phyloP scores from a whole-genome alignment of 2,888 invertebrate species.

The Epinotia brunnichana region DNA sequence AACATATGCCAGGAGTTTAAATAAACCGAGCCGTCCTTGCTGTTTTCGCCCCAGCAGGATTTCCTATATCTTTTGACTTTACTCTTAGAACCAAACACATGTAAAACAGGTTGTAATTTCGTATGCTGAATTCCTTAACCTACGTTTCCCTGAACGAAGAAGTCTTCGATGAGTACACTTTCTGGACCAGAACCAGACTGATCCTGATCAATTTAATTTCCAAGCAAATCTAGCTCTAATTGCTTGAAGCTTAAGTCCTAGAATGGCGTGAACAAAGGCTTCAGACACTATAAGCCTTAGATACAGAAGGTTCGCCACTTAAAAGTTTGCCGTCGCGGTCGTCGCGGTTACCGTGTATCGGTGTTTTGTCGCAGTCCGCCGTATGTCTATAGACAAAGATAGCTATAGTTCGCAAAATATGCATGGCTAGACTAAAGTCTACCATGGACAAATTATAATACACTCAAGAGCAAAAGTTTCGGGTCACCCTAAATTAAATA shows the following conservation, averaged over 20 bases:
- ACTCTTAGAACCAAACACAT: no score
- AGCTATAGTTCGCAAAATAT: not conserved
- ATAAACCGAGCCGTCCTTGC: not conserved
- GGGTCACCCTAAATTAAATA: no score
- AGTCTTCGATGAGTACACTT: not conserved
- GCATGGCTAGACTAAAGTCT: not conserved
- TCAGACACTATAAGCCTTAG: not conserved
- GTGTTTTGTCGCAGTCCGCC: conserved; percentile 13
- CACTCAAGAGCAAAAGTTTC: no score
- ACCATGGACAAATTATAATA: not conserved
- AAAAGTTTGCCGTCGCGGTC: conserved; percentile 19
- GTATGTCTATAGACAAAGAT: not conserved
- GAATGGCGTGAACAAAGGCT: not conserved
- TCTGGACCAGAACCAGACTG: not conserved
- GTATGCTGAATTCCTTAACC: not conserved
- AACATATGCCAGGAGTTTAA: no score
- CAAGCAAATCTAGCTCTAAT: not conserved
- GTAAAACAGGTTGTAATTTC: not conserved
- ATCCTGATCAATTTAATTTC: not conserved
- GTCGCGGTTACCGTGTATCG: not conserved
- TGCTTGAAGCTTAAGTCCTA: not conserved
- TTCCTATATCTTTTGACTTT: no score
- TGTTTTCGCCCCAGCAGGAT: not conserved
- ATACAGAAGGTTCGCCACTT: conserved; percentile 22
- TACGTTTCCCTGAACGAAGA: not conserved